These are phyloP conservation scores for Pterocles gutturalis DNA, from an alignment of 2,113 vertebrate genomes.

Conservation along the genomic window DNA sequence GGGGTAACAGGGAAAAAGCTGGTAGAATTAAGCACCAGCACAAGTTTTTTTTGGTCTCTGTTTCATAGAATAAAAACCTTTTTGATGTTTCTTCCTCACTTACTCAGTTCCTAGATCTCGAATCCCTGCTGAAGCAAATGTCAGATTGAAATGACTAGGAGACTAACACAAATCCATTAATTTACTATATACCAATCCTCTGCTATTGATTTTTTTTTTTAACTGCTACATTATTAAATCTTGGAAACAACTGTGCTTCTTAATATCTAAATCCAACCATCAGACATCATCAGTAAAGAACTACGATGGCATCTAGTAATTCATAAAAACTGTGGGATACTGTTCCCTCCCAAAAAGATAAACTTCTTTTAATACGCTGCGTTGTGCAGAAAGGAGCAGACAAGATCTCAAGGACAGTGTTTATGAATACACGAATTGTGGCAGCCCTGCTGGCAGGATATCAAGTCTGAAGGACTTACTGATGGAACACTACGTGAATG, in stretches of 20 bases:
- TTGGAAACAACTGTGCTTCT: not conserved
- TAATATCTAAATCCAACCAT: not conserved
- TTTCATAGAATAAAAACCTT: not conserved
- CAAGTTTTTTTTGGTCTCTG: not conserved
- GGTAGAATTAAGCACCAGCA: not conserved
- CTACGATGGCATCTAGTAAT: conserved; percentile 25
- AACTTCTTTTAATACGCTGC: conserved; percentile 33
- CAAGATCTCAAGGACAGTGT: conserved; percentile 48
- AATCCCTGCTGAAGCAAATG: not conserved
- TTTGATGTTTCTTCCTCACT: not conserved
- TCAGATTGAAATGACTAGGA: not conserved
- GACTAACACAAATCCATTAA: not conserved
- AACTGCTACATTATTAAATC: conserved; percentile 30
- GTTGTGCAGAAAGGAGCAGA: conserved; percentile 26
- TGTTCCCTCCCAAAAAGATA: conserved; percentile 21
- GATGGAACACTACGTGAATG: conserved; percentile 41
- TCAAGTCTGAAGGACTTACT: conserved; percentile 61
- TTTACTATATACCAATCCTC: not conserved
- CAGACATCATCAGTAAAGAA: not conserved
- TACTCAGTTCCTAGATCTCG: not conserved
- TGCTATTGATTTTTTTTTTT: not conserved
- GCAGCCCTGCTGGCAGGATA: conserved; percentile 51
- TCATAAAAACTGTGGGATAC: conserved; percentile 6
- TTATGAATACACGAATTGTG: conserved; percentile 55
- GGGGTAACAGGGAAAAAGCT: not conserved